Base-by-base conservation (phyloP, 2,113 vertebrate genomes). In the Eira barbara region DNA sequence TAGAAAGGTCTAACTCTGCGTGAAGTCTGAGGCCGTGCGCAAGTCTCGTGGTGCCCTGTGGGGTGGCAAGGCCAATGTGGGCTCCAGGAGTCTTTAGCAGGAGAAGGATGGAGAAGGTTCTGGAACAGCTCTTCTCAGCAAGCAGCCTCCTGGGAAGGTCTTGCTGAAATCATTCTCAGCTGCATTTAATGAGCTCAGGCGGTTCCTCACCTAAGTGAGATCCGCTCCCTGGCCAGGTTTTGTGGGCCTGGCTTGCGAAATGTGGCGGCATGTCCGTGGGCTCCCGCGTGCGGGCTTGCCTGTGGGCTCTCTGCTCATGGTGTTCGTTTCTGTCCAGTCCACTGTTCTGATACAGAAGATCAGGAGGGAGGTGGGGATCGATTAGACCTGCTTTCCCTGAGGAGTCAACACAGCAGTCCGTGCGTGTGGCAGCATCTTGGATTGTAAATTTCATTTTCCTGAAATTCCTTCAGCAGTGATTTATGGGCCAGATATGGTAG, bases 41-140 rank as follows among this genome's bases (percentile, higher is more conserved):
- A n/a, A 45, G 13, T 8, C 91, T 55, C 9, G 0, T 0, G 1
- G 42, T 34, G 69, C 10, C n/a, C 13, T 0, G 13, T 0, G 3
- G 14, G 1, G 23, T 81, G 11, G 42, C 74, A 78, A 0, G 45
- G 55, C 42, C 47, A 61, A 34, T 49, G 76, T 45, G 18, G 67
- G 42, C 89, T 86, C 61, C 39, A 12, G 82, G 55, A 57, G 4
- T 27, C 78, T 93, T 57, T 61, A 55, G 13, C 18, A 42, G 78
- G 39, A 94, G 55, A 65, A 76, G 57, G 39, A 45, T 20, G 42
- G 89, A 63, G 83, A 90, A 69, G 59, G 23, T 27, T 65, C 61
- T 45, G 3, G 4, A 52, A 67, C 6, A 13, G 65, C 34, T 34
- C 17, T 86, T 27, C 55, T 34, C 9, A 3, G 79, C 12, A 25